Evolutionary conservation across 2,113 vertebrate genomes (phyloP).

Genomic region (Cyprichromis sp.): DNA sequence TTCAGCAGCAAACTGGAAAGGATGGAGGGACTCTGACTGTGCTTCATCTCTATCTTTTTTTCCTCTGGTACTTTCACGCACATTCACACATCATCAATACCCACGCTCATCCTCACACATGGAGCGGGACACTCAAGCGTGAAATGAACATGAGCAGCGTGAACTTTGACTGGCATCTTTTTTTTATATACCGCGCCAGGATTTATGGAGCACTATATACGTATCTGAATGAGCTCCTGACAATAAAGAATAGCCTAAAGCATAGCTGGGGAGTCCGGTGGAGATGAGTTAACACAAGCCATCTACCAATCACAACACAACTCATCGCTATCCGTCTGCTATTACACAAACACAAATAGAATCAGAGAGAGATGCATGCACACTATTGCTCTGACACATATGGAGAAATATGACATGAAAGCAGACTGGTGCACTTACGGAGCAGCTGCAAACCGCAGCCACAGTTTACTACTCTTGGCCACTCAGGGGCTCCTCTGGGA

Average conservation of each 20-base stretch:
- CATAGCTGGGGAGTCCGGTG: slow-evolving; percentile 9
- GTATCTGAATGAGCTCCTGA: slow-evolving; percentile 43
- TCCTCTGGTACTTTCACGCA: slow-evolving; percentile 40
- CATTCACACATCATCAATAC: slow-evolving; percentile 52
- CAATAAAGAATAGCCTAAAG: slow-evolving; percentile 49
- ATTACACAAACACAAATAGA: slow-evolving; percentile 47
- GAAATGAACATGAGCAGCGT: slow-evolving; percentile 69
- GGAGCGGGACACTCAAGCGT: slow-evolving; percentile 59
- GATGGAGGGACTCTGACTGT: slow-evolving; percentile 37
- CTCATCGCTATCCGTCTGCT: slow-evolving; percentile 24
- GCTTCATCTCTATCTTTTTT: slow-evolving; percentile 43
- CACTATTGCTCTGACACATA: slow-evolving; percentile 1
- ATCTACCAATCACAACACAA: slow-evolving; percentile 34
- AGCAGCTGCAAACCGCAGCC: not conserved
- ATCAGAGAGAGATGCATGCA: slow-evolving; percentile 3
- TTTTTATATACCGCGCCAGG: slow-evolving; percentile 39
- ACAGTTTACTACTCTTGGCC: not conserved
- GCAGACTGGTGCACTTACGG: not conserved
- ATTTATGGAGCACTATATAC: slow-evolving; percentile 62
- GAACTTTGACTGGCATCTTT: slow-evolving; percentile 71
- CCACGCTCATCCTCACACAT: slow-evolving; percentile 31
- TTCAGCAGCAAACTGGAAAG: slow-evolving; percentile 46
- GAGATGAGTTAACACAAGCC: slow-evolving; percentile 13
- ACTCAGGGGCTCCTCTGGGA: not conserved
- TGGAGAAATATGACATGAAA: slow-evolving; percentile 37